Evolutionary conservation across 2,113 vertebrate species (phyloP), one percentile per base, ranked within the genome.

Genomic region (Dendropsophus ebraccatus): DNA sequence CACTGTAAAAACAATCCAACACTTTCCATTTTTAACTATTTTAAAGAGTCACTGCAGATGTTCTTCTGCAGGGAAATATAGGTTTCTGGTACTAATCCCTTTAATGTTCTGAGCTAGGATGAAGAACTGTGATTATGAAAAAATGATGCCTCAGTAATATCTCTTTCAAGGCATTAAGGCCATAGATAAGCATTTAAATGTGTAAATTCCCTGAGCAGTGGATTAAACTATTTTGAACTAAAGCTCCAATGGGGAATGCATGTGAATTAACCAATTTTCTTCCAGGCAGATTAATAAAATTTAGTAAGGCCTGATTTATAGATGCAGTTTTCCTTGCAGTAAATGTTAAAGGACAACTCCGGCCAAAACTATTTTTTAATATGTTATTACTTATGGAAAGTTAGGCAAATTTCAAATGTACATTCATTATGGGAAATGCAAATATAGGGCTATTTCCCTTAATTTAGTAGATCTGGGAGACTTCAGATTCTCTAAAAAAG

Each of bases 161-260:
- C 69, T 74, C 70, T 83, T 83, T 74, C 50, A 74, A 74, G 82
- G 82, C 82, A 67, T 83, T 83, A 70, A 70, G 67, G 82, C 50
- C 52, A 60, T 37, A 73, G 69, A 58, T 83, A 74, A 83, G 82
- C 52, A 58, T 83, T 58, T 83, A 23, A 74, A 58, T 83, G 69
- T 83, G 50, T 74, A 74, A 83, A 45, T 83, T 83, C 69, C 49
- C 69, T 4, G 69, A 45, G 67, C 67, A 41, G 13, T 54, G 56
- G 82, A 83, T 83, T 73, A 83, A 83, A 73, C 25, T 41, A 45
- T 37, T 74, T 52, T 6, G n/a, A 41, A 35, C 52, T 73, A 56
- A 56, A 83, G 30, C 52, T 58, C 47, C 37, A n/a, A 70, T 41
- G 67, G 52, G 21, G 9, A 72, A 56, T 83, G 11, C 13, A 52